These are phyloP conservation scores for Torymus auratus DNA, from an alignment of 2,888 invertebrate species.

Conservation along the genomic window DNA sequence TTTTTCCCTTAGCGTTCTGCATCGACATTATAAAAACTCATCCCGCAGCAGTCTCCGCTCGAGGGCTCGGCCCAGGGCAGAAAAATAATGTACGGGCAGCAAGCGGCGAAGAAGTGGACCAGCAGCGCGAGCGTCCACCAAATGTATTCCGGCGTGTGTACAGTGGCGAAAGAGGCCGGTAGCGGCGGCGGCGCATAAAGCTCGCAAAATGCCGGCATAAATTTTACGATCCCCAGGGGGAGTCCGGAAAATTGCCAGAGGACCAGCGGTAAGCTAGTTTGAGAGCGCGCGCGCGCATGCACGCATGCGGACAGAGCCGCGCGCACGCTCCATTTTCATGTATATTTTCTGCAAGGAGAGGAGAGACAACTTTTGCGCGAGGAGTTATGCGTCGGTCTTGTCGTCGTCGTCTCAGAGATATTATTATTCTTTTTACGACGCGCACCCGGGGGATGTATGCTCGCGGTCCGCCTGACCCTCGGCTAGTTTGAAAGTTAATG, in stretches of 20 bases:
- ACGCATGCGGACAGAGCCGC: not conserved
- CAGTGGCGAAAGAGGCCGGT: conserved; percentile 1
- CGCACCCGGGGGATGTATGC: not conserved
- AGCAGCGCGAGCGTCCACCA: not conserved
- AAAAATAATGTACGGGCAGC: conserved; percentile 12
- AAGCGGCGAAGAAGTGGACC: not conserved
- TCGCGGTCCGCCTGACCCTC: not conserved
- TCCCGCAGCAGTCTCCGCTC: too few species aligned
- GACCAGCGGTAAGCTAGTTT: conserved; percentile 53
- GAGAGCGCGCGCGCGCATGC: conserved; percentile 1
- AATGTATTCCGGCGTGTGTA: conserved; percentile 23
- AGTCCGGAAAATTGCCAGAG: conserved; percentile 64
- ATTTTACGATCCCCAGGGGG: conserved; percentile 65
- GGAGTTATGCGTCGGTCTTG: conserved; percentile 10
- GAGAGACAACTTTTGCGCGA: conserved; percentile 40
- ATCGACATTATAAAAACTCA: too few species aligned
- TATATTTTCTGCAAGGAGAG: conserved; percentile 39
- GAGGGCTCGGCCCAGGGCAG: not conserved
- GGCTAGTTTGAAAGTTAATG: conserved; percentile 49
- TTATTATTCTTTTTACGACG: conserved; percentile 54
- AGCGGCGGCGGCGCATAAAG: conserved; percentile 58
- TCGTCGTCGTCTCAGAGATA: not conserved
- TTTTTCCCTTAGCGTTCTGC: too few species aligned
- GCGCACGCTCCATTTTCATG: conserved; percentile 53
- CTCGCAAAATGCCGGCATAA: conserved; percentile 66